Evolutionary conservation across 2,888 invertebrate species (phyloP), one percentile per base, ranked within the genome.

Genomic region (Idaea aversata): DNA sequence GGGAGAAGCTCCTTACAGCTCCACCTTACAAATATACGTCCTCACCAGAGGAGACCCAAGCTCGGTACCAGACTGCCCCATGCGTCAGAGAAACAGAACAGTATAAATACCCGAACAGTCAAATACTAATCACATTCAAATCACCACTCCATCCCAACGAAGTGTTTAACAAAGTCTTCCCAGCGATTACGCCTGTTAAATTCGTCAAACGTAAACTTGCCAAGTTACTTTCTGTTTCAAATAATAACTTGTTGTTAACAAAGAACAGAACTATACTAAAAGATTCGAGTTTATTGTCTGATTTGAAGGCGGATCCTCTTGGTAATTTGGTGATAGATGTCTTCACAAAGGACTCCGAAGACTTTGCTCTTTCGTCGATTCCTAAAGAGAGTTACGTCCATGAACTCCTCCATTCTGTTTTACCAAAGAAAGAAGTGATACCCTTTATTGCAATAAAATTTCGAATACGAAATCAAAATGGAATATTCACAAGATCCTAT

Each of bases 401-500:
- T 69, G 92, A 93, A 68, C 81, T 93, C 4, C 74, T 93, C 15
- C 84, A 88, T 70, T 82, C 90, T 15, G 82, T 88, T 68, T 70
- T 85, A 63, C 90, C 91, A 16, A 90, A 88, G 73, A 91, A 91
- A 78, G 87, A 84, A 70, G 72, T 82, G 0, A 83, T 88, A 79
- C 87, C 91, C n/a, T 93, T 91, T 73, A 88, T 93, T 72, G 92
- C 91, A 5, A 88, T 93, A 25, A 93, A 92, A 75, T 93, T 93
- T 75, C 87, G 77, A 74, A 77, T 93, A 7, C 78, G 78, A n/a
- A 88, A 88, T 75, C 92, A 92, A 75, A 88, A 85, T 70, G 82
- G 78, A 13, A 77, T 79, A 57, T 94, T 94, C 72, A 94, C 94
- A 13, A 90, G 94, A 59, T 93, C 94, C 0, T 94, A 94, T 71